Base-by-base conservation (phyloP, 2,113 vertebrate genomes). In the Microtus ochrogaster region DNA sequence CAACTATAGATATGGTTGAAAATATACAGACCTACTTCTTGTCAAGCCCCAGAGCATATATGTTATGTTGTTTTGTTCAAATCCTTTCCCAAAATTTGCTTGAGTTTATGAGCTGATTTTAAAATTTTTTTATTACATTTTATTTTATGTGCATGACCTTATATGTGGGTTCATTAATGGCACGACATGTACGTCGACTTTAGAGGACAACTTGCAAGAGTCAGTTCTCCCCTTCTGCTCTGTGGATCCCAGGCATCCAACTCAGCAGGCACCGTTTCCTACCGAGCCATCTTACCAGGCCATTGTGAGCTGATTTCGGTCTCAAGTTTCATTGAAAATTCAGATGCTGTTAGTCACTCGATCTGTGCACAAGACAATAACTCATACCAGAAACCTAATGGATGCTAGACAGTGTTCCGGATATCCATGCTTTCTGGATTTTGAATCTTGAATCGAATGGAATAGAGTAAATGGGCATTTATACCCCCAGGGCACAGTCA, bases 251-350 rank as follows among this genome's bases (percentile, higher is more conserved):
- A n/a, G 68, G 14, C 2, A n/a, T 72, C 36, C 68, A 72, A 19
- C 36, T 72, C 36, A 19, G 33, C 33, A 72, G 68, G 68, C 36
- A n/a, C 68, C 33, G 1, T 72, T 72, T 8, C 33, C 68, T 72
- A n/a, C 68, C 36, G 6, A 72, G 68, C 68, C 68, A n/a, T 72
- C 36, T 72, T 36, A n/a, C 68, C 68, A n/a, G 36, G 33, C 36
- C 68, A 72, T 65, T 26, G 55, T 83, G 17, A 91, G 74, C 28
- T 76, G 3, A 36, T 81, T 49, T 83, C 26, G 61, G 52, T 14
- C 61, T 16, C n/a, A 28, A 24, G 41, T n/a, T 95, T 95, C 76
- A 79, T 49, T 92, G 39, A 86, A 89, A 91, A 91, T 66, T 28
- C 7, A 30, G n/a, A 52, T 12, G 7, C 9, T 55, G 26, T 86